These are phyloP conservation scores for Dendrolimus houi DNA, from an alignment of 2,888 invertebrate genomes.

Conservation along the genomic window DNA sequence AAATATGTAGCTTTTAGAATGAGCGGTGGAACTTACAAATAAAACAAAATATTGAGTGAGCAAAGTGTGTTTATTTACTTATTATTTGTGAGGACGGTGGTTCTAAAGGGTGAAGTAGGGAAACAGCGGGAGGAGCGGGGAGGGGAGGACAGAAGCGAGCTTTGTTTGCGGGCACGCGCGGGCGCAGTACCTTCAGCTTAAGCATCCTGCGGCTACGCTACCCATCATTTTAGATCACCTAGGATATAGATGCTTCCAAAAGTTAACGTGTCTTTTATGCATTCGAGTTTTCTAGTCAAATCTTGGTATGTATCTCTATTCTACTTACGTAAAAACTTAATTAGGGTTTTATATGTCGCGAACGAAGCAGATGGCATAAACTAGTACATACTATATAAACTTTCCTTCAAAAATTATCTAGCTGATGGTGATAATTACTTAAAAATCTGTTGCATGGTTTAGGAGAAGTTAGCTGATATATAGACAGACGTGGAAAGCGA, in stretches of 20 bases:
- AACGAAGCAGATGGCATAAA: no score
- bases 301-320: no score
- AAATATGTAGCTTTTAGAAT: not conserved
- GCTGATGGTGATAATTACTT: no score
- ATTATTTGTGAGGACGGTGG: conserved; percentile 34
- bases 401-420: no score
- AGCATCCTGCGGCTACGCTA: conserved; percentile 28
- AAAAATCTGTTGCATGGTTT: no score
- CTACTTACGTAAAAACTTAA: no score
- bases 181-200: conserved; percentile 12
- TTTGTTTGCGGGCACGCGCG: conserved; percentile 62
- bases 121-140: conserved; percentile 16
- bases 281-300: no score
- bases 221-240: conserved; percentile 29
- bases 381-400: no score
- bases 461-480: no score
- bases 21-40: conserved; percentile 31
- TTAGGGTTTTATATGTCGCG: no score
- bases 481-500: no score
- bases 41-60: conserved; percentile 35
- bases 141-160: conserved; percentile 19
- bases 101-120: conserved; percentile 11
- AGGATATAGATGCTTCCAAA: not conserved
- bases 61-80: conserved; percentile 55
- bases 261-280: no score